Evolutionary conservation across 2,888 invertebrate genomes (phyloP).

Genomic region (Minunthozetes semirufus): DNA sequence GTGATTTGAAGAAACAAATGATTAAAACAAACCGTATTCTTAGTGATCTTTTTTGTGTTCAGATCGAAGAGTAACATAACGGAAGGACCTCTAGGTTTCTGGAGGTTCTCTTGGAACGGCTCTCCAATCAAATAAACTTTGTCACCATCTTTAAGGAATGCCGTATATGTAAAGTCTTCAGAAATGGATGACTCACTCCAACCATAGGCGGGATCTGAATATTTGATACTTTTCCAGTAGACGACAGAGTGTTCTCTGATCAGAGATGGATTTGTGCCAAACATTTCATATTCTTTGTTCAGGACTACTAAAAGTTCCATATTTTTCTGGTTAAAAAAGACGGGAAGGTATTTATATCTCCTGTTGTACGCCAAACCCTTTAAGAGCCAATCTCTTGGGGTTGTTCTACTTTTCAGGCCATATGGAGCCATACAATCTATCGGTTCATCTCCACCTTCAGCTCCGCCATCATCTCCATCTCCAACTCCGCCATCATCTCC

Average conservation of each 20-base stretch:
- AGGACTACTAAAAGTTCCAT: not conserved
- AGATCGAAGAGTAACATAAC: not conserved
- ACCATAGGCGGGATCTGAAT: not conserved
- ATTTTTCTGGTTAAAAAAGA: not conserved
- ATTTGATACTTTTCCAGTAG: not conserved
- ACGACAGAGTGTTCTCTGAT: not conserved
- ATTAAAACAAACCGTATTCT: not conserved
- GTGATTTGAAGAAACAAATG: too few species aligned
- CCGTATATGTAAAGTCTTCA: not conserved
- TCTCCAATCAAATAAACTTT: not conserved
- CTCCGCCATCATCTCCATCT: too few species aligned
- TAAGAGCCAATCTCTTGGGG: not conserved
- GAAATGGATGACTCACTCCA: not conserved
- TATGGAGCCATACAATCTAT: too few species aligned
- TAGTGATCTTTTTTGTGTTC: not conserved
- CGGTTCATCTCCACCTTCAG: too few species aligned
- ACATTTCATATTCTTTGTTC: not conserved
- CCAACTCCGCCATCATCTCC: too few species aligned
- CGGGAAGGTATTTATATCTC: not conserved
- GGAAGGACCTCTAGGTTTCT: not conserved
- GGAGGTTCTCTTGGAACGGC: not conserved
- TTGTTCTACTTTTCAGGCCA: too few species aligned
- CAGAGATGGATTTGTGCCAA: not conserved
- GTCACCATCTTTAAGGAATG: not conserved
- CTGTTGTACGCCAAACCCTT: not conserved